phyloP scores from a whole-genome alignment of 2,113 vertebrate species.

The Rynchops niger region DNA sequence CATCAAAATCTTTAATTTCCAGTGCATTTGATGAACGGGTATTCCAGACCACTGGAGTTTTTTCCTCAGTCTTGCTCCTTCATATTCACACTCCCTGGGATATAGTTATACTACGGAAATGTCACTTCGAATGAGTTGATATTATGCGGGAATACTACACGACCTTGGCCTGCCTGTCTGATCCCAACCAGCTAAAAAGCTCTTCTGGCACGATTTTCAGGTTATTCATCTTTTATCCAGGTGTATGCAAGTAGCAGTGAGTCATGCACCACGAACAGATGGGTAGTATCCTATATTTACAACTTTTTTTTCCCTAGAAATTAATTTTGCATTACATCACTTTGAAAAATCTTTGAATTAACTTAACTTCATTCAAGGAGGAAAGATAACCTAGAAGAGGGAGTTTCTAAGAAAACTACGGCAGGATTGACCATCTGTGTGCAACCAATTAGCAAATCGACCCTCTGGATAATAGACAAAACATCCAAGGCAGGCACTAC shows the following conservation, averaged over 20 bases:
- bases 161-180: not conserved
- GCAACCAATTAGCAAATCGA: not conserved
- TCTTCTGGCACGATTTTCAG: not conserved
- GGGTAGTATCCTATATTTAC: constrained; percentile 54
- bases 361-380: not conserved
- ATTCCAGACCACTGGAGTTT: not conserved
- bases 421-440: not conserved
- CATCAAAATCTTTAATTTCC: not conserved
- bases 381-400: not conserved
- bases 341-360: constrained; percentile 26
- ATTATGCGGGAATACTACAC: not conserved
- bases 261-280: not conserved
- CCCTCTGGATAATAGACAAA: not conserved
- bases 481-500: not conserved
- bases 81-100: not conserved
- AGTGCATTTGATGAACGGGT: not conserved
- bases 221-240: constrained; percentile 20
- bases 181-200: not conserved
- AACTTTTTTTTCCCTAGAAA: not conserved
- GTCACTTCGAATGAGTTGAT: not conserved
- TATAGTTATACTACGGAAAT: not conserved
- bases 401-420: not conserved
- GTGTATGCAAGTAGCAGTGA: not conserved
- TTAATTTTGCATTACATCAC: constrained; percentile 56
- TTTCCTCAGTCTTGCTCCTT: not conserved